Conservation (phyloP, 2,113 vertebrate species). For the crab-eating macaque (Macaca fascicularis) region DNA sequence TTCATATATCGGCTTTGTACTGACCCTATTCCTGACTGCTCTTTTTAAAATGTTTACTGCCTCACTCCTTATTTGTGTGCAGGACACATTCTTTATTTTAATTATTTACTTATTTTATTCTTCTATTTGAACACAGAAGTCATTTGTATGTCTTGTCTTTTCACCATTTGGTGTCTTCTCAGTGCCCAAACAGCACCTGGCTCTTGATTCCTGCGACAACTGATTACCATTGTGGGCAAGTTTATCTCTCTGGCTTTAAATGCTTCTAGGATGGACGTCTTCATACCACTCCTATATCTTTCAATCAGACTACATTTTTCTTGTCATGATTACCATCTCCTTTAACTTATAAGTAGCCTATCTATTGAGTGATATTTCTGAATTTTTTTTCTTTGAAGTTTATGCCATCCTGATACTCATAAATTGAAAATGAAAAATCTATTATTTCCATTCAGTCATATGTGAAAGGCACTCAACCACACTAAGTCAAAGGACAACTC, state of each 20-base stretch:
- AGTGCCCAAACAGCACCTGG: neutral
- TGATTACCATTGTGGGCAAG: fast-evolving
- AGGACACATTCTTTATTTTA: neutral
- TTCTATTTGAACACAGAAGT: neutral
- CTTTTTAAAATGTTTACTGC: neutral
- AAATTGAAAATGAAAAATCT: neutral
- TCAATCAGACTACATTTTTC: neutral
- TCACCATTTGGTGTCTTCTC: neutral
- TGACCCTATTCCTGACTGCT: neutral
- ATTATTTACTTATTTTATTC: neutral
- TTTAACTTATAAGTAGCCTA: neutral
- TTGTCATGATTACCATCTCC: neutral
- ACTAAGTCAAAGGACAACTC: fast-evolving
- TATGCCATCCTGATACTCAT: neutral
- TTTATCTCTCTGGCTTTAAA: neutral
- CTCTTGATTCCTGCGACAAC: neutral
- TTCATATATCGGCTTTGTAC: neutral
- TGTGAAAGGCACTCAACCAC: neutral
- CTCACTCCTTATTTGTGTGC: neutral
- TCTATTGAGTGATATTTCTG: neutral
- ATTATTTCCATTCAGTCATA: neutral
- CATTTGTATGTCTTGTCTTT: neutral
- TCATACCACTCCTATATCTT: neutral
- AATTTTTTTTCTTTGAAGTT: neutral
- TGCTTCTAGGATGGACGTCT: neutral